Conservation (phyloP, 2,888 invertebrate genomes). For the Protonemura montana region DNA sequence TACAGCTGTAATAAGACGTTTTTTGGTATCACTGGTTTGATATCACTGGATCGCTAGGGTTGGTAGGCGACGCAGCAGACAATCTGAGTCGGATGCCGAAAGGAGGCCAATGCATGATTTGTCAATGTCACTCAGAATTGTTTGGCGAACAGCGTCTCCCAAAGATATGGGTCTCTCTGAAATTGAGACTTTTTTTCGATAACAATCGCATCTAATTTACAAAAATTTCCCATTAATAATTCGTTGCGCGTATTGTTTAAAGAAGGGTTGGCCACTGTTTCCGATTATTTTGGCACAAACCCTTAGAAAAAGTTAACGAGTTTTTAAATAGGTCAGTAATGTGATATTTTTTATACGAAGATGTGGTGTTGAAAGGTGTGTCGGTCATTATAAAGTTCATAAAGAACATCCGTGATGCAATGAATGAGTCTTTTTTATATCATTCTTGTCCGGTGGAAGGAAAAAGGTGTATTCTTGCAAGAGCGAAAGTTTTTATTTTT, state of each 20-base stretch:
- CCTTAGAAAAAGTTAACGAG: not conserved
- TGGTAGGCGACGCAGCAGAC: conserved; percentile 7
- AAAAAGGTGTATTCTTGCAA: not conserved
- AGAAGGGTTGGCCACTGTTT: not conserved
- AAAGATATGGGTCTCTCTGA: conserved; percentile 3
- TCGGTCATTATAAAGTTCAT: not conserved
- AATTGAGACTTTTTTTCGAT: conserved; percentile 22
- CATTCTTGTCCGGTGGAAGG: not conserved
- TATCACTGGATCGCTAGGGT: not conserved
- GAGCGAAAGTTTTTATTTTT: not conserved
- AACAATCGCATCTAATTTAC: conserved; percentile 29
- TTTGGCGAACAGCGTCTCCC: not conserved
- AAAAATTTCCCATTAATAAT: conserved; percentile 30
- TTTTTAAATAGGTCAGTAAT: conserved; percentile 29
- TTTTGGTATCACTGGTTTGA: not conserved
- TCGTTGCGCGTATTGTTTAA: not conserved
- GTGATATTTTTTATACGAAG: conserved; percentile 23
- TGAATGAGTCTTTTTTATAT: not conserved
- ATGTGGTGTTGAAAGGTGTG: conserved; percentile 13
- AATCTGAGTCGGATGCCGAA: not conserved
- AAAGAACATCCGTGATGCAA: not conserved
- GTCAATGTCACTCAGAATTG: conserved; percentile 26
- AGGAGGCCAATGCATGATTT: not conserved
- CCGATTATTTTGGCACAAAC: conserved; percentile 25
- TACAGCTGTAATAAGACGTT: not conserved